Evolutionary conservation across 2,113 vertebrate genomes (phyloP).

Genomic region (Gopherus flavomarginatus): DNA sequence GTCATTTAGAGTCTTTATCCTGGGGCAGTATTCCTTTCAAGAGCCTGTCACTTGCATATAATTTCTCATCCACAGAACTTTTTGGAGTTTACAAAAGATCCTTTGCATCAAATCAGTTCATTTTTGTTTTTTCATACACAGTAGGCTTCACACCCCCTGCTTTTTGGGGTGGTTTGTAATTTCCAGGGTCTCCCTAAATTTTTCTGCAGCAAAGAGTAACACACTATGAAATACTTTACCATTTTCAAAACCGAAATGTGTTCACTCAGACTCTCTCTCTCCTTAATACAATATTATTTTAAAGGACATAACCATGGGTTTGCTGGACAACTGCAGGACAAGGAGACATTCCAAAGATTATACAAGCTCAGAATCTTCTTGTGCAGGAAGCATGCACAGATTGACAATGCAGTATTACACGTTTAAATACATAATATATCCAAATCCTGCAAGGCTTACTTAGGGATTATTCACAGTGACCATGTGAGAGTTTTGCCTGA

Average conservation of each 20-base stretch:
- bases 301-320: not conserved
- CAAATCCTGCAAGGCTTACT: not conserved
- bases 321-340: not conserved
- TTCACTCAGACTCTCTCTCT: not conserved
- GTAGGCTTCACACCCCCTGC: not conserved
- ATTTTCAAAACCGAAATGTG: not conserved
- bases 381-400: not conserved
- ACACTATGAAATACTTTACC: not conserved
- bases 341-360: not conserved
- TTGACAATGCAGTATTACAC: not conserved
- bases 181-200: not conserved
- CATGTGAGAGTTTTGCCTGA: not conserved
- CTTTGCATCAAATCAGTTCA: accelerated
- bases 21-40: not conserved
- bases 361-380: not conserved
- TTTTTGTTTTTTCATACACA: not conserved
- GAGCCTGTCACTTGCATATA: not conserved
- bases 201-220: not conserved
- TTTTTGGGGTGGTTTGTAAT: not conserved
- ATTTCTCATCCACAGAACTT: not conserved
- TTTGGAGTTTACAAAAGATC: accelerated
- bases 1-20: not conserved
- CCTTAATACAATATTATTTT: not conserved
- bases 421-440: not conserved
- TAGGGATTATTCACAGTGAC: not conserved